phyloP scores from a whole-genome alignment of 2,797 vertebrate genomes.

The Tangara arthus region DNA sequence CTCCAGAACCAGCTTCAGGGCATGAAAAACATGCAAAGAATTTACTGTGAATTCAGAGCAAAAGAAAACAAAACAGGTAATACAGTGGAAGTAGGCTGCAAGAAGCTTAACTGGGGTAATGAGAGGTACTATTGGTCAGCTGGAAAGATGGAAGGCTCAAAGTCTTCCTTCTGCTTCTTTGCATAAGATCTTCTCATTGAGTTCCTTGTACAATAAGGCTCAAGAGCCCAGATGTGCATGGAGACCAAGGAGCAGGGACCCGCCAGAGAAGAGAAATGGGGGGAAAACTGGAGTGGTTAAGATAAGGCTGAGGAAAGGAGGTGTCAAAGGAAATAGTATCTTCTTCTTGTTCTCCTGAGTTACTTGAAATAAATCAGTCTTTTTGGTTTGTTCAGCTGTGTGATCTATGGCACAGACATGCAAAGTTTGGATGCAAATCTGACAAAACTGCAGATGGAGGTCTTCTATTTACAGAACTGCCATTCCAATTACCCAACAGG shows the following conservation, averaged over 20 bases:
- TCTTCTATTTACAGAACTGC: neutral
- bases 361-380: neutral
- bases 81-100: neutral
- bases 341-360: neutral
- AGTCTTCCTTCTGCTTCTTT: neutral
- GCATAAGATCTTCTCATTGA: neutral
- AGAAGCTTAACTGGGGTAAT: neutral
- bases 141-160: neutral
- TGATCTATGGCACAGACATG: neutral
- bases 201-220: neutral
- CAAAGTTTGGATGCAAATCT: neutral
- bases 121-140: neutral
- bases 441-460: neutral
- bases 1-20: neutral
- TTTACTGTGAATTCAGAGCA: neutral
- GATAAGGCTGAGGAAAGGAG: neutral
- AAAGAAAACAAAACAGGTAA: neutral
- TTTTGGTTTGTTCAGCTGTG: neutral
- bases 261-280: neutral
- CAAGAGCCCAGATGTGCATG: fast-evolving
- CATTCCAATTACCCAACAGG: neutral
- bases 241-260: neutral
- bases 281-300: neutral
- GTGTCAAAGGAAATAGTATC: neutral
- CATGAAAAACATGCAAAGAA: neutral